Base-by-base conservation (phyloP, 2,113 vertebrate species). In the Colossoma macropomum region DNA sequence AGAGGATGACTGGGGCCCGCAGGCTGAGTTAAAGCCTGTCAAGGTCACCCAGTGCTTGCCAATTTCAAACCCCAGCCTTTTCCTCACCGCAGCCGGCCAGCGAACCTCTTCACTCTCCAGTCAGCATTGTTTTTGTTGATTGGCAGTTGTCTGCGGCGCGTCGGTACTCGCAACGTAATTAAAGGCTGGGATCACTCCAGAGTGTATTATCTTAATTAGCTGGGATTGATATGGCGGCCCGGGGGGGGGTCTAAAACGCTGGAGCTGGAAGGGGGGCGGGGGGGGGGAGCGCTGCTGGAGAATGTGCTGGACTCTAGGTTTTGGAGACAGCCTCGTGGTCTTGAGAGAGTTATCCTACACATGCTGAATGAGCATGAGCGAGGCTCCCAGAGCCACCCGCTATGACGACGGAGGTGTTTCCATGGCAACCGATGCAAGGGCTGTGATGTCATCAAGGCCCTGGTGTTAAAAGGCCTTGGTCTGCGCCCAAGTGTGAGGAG, bases 31-130 rank as follows among this genome's bases (percentile, higher is more conserved):
- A 85, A 85, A 80, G 76, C 84, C 52, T 83, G 73, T 85, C 83
- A 87, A 87, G 86, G 86, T 87, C 86, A 83, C 77, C 69, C 60
- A 76, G 70, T 81, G 27, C 54, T 21, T n/a, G n/a, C 75, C 75
- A 32, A 72, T 34, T 34, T 32, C 81, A 62, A 25, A 45, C 34
- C 23, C 38, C 32, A 63, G 56, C 32, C 56, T 41, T 60, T 54
- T 45, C 21, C 75, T n/a, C 60, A 19, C 23, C 19, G 54, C 54
- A 10, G 30, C 12, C 11, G 52, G 19, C 7, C 21, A 25, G 5
- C n/a, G 12, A 27, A 21, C 65, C 77, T 79, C 25, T 52, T 0
- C 62, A 27, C 28, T 15, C 38, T 48, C 59, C 25, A 13, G n/a
- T 62, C 59, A 27, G 10, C n/a, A 10, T 11, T n/a, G 19, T 50